Evolutionary conservation across 2,113 vertebrate species (phyloP), one percentile per base, ranked within the genome.

Genomic region (Argyrosomus japonicus): DNA sequence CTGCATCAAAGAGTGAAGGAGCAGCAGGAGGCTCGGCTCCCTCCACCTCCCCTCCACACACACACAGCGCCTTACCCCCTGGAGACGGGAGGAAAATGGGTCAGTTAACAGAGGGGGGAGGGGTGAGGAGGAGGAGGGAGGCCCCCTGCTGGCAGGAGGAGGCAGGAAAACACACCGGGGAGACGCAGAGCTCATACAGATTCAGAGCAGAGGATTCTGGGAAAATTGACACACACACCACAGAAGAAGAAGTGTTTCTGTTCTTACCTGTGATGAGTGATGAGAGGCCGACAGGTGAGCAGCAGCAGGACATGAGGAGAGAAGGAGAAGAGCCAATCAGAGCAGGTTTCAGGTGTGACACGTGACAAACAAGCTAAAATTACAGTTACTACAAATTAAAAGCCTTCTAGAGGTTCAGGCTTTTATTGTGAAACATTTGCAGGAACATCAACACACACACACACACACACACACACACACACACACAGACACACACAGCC

Each of bases 41-140:
- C 40, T 29, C 45, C 36, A 56, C 47, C 17, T 18, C 67, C 68
- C 43, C 32, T 4, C 45, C 70, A 18, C 73, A 40, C 67, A 2
- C 74, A 14, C 50, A n/a, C 62, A 21, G 75, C 8, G 21, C 68
- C 85, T 87, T 84, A 21, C 79, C 71, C 88, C 69, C 70, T 45
- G 48, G 82, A 91, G 87, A 89, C 29, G 15, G 15, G 45, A 36
- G 27, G 68, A 91, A 95, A 94, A 87, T 94, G 91, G 93, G 93
- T 94, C 94, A 95, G 93, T 86, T 76, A 85, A 83, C 50, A 71
- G 65, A 68, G 79, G 48, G 77, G 19, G 72, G 68, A 1, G n/a
- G 70, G 13, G 48, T 7, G 65, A 10, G 50, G 56, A 47, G 25
- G 19, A 17, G 57, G 69, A 32, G 67, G 60, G 64, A 68, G 18